Evolutionary conservation across 2,797 vertebrate species (phyloP).

Genomic region (Pipistrellus pipistrellus): DNA sequence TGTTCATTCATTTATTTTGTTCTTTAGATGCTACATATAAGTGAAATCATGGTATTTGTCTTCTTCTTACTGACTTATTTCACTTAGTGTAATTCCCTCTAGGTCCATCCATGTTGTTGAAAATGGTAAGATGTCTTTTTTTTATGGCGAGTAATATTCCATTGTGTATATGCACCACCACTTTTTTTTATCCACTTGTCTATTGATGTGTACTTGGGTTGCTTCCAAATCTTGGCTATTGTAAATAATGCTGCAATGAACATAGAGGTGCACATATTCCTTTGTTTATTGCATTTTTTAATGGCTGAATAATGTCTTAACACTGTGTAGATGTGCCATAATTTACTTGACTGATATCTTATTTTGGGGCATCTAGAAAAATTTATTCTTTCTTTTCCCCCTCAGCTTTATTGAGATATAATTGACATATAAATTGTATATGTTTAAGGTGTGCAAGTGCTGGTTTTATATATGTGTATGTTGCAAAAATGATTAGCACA

Average conservation of each 20-base stretch:
- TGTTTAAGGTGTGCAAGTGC: neutral
- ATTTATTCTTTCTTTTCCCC: neutral
- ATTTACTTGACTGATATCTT: slow-evolving; percentile 24
- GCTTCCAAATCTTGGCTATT: neutral
- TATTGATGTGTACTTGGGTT: neutral
- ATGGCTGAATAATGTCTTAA: neutral
- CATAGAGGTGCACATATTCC: neutral
- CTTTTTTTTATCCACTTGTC: neutral
- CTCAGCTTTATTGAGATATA: neutral
- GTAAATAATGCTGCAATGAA: neutral
- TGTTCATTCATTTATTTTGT: neutral
- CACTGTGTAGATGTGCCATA: neutral
- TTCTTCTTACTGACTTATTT: neutral
- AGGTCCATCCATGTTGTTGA: no score
- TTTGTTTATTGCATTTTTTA: neutral
- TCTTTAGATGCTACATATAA: neutral
- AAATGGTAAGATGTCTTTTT: neutral
- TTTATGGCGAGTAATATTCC: neutral
- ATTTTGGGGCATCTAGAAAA: neutral
- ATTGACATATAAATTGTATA: neutral
- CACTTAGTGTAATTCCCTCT: neutral
- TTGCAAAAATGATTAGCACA: neutral
- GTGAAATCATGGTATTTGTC: neutral
- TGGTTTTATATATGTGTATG: neutral
- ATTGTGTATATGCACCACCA: neutral